Evolutionary conservation across 2,888 invertebrate genomes (phyloP), one percentile per base, ranked within the genome.

Genomic region (Microdon myrmicae): DNA sequence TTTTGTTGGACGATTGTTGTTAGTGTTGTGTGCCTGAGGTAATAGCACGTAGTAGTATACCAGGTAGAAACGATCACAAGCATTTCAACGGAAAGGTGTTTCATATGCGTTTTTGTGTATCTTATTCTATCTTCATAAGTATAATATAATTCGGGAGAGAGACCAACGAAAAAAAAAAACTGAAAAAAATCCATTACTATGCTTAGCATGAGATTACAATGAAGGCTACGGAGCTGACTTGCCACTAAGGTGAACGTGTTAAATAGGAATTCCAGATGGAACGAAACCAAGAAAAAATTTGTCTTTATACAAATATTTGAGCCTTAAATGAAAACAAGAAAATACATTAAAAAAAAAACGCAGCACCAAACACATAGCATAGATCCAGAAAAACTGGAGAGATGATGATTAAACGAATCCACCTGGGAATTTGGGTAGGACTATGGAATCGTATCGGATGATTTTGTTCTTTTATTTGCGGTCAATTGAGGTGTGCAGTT

Each of bases 341-440:
- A 39, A 38, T 41, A 10, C 29, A 35, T 22, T 9, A 34, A 38
- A 26, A 19, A 34, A 2, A 35, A 7, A 28, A 13, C 22, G 26
- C 10, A 28, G 9, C 26, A 10, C 17, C 14, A 29, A 8, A 28
- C 6, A 17, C 3, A 16, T 5, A 12, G 14, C 8, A 3, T 12
- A 37, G 22, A 39, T n/a, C 32, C 32, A 38, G 37, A 43, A n/a
- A 44, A 56, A 49, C 55, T 49, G 48, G 49, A 49, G 61, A 56
- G 34, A 43, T 41, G 64, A 43, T 64, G 64, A 64, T 58, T 64
- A 64, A 64, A 58, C 64, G 51, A 53, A 58, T 64, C 58, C 64
- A 64, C 64, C 64, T 64, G 64, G 64, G 64, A 64, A 64, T 64
- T 64, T 58, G 64, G 64, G 58, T 58, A 64, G 64, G 58, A 64